phyloP scores from a whole-genome alignment of 2,888 invertebrate species.

The Ischnus inquisitorius region DNA sequence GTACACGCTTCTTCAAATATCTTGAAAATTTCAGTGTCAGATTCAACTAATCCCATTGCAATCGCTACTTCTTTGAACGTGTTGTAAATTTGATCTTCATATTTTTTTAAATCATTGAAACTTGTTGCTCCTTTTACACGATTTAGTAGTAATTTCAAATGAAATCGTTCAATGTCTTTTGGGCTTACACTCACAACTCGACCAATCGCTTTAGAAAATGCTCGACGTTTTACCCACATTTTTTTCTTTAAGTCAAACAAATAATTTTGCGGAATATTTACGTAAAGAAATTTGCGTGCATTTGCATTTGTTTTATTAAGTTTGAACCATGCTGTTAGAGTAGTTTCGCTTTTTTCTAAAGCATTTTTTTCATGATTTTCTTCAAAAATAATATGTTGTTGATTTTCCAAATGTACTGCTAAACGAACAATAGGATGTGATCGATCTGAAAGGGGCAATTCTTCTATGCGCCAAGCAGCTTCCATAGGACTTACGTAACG shows the following conservation, averaged over 20 bases:
- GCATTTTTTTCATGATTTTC: constrained; percentile 44
- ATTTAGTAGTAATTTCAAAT: constrained; percentile 25
- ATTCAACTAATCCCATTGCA: constrained; percentile 31
- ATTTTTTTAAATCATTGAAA: constrained; percentile 42
- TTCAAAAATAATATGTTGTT: constrained; percentile 60
- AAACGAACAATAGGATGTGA: constrained; percentile 62
- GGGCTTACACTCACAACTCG: too few species aligned
- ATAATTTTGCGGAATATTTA: constrained; percentile 29
- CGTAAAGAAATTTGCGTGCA: constrained; percentile 27
- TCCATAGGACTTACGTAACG: constrained; percentile 66
- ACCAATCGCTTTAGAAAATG: too few species aligned
- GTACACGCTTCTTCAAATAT: constrained; percentile 11
- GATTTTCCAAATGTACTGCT: constrained; percentile 65
- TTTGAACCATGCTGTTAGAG: constrained; percentile 61
- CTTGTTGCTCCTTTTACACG: constrained; percentile 46
- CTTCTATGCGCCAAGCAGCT: constrained; percentile 69
- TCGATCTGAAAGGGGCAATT: constrained; percentile 64
- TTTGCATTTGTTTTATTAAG: constrained; percentile 39
- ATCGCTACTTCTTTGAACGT: constrained; percentile 27
- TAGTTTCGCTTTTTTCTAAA: constrained; percentile 46
- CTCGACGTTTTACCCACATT: too few species aligned
- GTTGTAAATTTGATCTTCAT: constrained; percentile 24
- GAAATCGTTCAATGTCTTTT: too few species aligned
- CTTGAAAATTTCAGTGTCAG: constrained; percentile 29
- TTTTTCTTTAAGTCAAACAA: too few species aligned